These are phyloP conservation scores for Epistrophella euchroma DNA, from an alignment of 2,888 invertebrate species.

Conservation along the genomic window DNA sequence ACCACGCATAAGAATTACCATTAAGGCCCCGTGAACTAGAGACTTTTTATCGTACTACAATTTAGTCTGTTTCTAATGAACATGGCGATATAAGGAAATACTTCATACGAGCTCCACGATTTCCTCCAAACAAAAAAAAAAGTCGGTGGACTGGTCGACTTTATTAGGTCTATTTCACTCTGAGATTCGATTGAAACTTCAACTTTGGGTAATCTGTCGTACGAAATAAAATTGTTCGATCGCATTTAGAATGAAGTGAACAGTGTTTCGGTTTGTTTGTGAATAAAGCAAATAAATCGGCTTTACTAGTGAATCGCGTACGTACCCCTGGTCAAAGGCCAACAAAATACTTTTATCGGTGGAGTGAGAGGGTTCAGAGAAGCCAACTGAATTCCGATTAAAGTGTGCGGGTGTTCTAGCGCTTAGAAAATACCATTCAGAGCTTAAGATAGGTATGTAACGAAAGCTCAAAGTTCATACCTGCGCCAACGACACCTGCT, in stretches of 20 bases:
- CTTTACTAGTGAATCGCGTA: not conserved
- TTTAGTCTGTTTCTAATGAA: not conserved
- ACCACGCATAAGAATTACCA: not conserved
- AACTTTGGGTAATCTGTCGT: too few species aligned
- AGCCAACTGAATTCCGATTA: not conserved
- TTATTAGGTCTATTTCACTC: not conserved
- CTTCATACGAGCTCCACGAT: not conserved
- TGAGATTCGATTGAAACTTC: not conserved
- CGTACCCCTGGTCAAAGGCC: not conserved
- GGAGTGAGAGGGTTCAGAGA: not conserved
- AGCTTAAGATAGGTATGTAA: constrained; percentile 38
- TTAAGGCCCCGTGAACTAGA: not conserved
- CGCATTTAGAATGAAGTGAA: not conserved
- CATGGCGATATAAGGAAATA: not conserved
- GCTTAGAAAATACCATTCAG: not conserved
- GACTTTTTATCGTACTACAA: not conserved
- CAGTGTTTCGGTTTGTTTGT: not conserved
- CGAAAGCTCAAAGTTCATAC: constrained; percentile 52
- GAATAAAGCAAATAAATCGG: not conserved
- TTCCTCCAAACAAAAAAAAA: not conserved
- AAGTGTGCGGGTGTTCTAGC: not conserved
- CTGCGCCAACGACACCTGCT: constrained; percentile 67
- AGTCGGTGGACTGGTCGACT: not conserved
- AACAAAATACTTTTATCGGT: not conserved
- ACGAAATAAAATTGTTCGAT: too few species aligned